phyloP scores from a whole-genome alignment of 2,888 invertebrate genomes.

The Mayetiola destructor region DNA sequence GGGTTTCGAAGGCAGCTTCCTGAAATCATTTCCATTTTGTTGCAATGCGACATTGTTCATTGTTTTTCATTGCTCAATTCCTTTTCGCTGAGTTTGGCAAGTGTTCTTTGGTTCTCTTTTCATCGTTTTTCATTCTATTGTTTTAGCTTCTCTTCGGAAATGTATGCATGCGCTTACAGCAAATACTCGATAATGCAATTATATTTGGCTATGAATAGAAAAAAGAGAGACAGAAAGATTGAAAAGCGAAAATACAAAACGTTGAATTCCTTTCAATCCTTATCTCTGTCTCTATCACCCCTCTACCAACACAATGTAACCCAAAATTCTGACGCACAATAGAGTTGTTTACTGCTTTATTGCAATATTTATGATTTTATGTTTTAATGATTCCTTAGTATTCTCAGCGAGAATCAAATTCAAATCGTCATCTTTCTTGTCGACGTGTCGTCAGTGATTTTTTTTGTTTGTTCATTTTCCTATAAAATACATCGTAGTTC shows the following conservation, averaged over 20 bases:
- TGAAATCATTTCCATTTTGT: no score
- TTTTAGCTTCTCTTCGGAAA: not conserved
- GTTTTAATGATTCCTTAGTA: constrained; percentile 5
- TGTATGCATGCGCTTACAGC: not conserved
- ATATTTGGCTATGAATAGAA: not conserved
- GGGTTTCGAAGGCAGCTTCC: no score
- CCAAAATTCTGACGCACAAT: not conserved
- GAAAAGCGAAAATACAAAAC: not conserved
- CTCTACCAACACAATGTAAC: not conserved
- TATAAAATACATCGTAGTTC: no score
- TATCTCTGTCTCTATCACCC: not conserved
- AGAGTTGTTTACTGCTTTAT: constrained; percentile 11
- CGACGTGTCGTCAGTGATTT: not conserved
- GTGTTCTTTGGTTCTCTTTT: not conserved
- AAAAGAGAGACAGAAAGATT: not conserved
- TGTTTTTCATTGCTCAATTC: not conserved
- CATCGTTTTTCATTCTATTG: not conserved
- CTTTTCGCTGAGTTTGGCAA: not conserved
- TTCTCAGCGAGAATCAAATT: not conserved
- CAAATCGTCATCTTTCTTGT: not conserved
- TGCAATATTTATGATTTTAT: constrained; percentile 11
- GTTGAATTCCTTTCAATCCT: not conserved
- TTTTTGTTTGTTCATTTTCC: no score
- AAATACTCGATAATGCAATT: not conserved
- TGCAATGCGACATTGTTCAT: no score